phyloP scores from a whole-genome alignment of 92 coral and sea anemone genomes.

The Siderastrea radians region DNA sequence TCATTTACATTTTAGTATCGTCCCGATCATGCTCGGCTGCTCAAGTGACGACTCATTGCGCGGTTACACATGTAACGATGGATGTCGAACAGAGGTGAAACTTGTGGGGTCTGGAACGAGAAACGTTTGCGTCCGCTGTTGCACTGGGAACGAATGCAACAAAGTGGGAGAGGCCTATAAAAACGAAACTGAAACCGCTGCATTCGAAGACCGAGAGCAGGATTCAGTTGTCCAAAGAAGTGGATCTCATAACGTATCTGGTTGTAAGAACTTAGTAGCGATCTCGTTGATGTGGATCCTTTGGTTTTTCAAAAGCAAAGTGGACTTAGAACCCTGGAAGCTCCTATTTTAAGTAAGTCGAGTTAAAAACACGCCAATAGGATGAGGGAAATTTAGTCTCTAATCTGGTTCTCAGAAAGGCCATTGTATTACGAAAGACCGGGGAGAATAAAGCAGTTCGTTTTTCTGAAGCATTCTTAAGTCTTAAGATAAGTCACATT shows the following conservation, averaged over 20 bases:
- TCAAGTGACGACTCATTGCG: slow-evolving; percentile 69
- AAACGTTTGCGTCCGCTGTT: slow-evolving; percentile 63
- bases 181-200: slow-evolving; percentile 23
- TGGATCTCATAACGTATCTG: not conserved
- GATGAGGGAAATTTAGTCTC: not conserved
- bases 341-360: too few relatives aligned
- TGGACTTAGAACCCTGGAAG: not conserved
- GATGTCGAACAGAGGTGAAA: slow-evolving; percentile 51
- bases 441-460: too few relatives aligned
- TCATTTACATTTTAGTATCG: not conserved
- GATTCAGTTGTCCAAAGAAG: not conserved
- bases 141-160: slow-evolving; percentile 75
- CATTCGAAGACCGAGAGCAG: not conserved
- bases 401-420: too few relatives aligned
- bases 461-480: too few relatives aligned
- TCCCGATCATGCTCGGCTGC: slow-evolving; percentile 69
- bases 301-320: not conserved
- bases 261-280: not conserved
- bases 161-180: not conserved
- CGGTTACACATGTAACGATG: slow-evolving; percentile 65
- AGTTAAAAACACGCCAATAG: too few relatives aligned
- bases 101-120: slow-evolving; percentile 49
- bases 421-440: too few relatives aligned
- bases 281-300: not conserved
- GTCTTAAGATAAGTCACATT: too few relatives aligned